Evolutionary conservation across 1,140 invertebrate species (phyloP).

Genomic region (Phortica variegata): DNA sequence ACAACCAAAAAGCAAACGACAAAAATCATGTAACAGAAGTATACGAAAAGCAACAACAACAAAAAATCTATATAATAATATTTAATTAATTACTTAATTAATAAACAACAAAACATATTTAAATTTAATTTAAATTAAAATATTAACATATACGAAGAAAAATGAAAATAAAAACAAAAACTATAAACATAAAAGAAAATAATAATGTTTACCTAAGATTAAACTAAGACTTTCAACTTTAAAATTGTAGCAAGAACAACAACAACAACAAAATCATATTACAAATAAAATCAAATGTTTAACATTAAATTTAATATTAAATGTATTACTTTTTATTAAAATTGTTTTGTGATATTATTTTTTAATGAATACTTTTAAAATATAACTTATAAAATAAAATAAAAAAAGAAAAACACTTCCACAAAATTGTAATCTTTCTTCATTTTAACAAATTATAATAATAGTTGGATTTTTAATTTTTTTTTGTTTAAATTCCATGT

Average conservation of each 20-base stretch:
- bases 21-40: neutral
- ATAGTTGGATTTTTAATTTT: too few species aligned
- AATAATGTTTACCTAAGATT: neutral
- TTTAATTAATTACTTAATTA: slow-evolving; percentile 11
- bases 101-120: neutral
- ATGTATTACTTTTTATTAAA: neutral
- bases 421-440: too few species aligned
- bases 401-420: too few species aligned
- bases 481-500: too few species aligned
- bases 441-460: too few species aligned
- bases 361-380: neutral
- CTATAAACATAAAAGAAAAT: neutral
- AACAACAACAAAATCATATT: slow-evolving; percentile 6
- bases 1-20: slow-evolving; percentile 5
- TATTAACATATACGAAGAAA: neutral
- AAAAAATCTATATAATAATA: neutral
- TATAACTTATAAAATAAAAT: too few species aligned
- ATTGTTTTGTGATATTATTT: neutral
- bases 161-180: neutral
- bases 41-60: slow-evolving; percentile 17
- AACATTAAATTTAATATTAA: slow-evolving; percentile 6
- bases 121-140: neutral
- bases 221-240: neutral
- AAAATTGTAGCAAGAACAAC: neutral
- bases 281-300: slow-evolving; percentile 23